Evolutionary conservation across 2,797 vertebrate species (phyloP), one percentile per base, ranked within the genome.

Genomic region (Phalanger gymnotis): DNA sequence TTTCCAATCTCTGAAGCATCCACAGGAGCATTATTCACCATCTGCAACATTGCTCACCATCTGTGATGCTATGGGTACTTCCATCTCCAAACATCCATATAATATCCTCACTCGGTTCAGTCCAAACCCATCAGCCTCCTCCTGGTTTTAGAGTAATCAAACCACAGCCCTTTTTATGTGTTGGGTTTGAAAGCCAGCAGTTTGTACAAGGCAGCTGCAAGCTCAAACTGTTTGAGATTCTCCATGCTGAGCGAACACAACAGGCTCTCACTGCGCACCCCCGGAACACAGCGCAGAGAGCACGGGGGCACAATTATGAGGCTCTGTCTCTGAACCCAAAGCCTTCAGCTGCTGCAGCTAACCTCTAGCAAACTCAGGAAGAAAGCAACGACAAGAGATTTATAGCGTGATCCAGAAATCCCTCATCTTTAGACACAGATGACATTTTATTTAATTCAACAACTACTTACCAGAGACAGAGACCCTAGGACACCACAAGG

Each of bases 341-440:
- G 30, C 93, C 93, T 7, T 94, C 93, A 96, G 25, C 94, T 94
- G 57, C 91, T 93, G 87, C 90, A n/a, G 19, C 93, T 92, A 93
- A 91, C 53, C 92, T 54, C 81, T 53, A 93, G 40, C 22, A 53
- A 54, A 28, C 55, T 19, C 95, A 61, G 95, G 61, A 97, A 93
- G 56, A 92, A 92, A 94, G 6, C 56, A 47, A 13, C 2, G 40
- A 87, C 6, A 28, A 10, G 34, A 22, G 6, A 92, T n/a, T 92
- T 47, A 94, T 30, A 73, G 19, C 6, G 1, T 47, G 12, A 92
- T 30, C 34, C 31, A 95, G 96, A 54, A 12, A 90, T 31, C 61
- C 52, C 25, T 93, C 95, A 56, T 40, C 51, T 93, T 95, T n/a
- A 90, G 90, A 87, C 53, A 54, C 90, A 90, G 52, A 22, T 90